These are phyloP conservation scores for Malacosoma neustria DNA, from an alignment of 2,888 invertebrate species.

Conservation along the genomic window DNA sequence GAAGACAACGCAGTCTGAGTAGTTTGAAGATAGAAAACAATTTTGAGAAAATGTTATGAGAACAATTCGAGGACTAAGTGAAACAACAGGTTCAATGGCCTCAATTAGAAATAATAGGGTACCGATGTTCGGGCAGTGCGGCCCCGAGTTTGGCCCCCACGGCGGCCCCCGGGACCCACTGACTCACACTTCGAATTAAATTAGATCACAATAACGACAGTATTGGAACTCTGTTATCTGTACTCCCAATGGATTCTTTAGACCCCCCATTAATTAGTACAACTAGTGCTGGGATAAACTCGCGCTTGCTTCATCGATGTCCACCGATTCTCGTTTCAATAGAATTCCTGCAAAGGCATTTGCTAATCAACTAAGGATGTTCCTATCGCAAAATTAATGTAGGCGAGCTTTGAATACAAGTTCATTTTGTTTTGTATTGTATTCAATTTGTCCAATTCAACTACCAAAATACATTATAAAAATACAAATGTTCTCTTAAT, in stretches of 20 bases:
- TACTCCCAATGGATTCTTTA: not conserved
- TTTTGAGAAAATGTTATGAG: too few relatives aligned
- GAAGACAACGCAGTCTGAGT: too few relatives aligned
- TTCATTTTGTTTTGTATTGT: too few relatives aligned
- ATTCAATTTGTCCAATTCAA: too few relatives aligned
- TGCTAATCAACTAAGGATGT: not conserved
- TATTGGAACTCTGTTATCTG: not conserved
- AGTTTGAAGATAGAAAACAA: too few relatives aligned
- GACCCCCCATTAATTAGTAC: not conserved
- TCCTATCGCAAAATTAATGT: not conserved
- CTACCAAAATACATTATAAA: too few relatives aligned
- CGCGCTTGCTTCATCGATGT: not conserved
- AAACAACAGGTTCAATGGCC: conserved; percentile 8
- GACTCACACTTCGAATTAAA: conserved; percentile 50
- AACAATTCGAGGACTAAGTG: too few relatives aligned
- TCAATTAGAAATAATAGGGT: not conserved
- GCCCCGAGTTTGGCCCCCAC: conserved; percentile 15
- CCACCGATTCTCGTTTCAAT: not conserved
- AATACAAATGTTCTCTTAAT: too few relatives aligned
- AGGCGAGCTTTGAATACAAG: not conserved
- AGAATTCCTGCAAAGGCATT: not conserved
- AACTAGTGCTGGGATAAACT: not conserved
- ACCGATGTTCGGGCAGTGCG: not conserved
- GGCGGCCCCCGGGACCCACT: conserved; percentile 33
- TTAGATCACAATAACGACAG: conserved; percentile 13